Percentiles rank a stretch among this genome's conserved stretches.
These are phyloP conservation scores for Tenthredo notha DNA, from an alignment of 2,888 invertebrate species.

Conservation along the genomic window DNA sequence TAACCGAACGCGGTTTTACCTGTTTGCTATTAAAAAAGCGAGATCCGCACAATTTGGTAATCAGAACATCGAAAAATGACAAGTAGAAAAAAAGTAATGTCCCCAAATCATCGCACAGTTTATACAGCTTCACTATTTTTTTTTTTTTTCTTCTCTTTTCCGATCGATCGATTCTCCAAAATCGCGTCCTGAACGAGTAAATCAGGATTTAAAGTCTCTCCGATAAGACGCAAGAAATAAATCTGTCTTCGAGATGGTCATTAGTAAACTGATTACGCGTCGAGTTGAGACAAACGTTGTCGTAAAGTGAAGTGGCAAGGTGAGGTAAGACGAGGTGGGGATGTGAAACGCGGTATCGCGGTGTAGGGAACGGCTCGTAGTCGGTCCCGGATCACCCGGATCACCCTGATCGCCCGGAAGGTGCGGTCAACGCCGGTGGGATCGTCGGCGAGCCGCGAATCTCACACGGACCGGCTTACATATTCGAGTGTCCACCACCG, in stretches of 20 bases:
- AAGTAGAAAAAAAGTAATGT: not conserved
- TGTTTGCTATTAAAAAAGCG: not conserved
- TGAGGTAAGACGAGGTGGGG: no score
- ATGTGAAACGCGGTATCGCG: not conserved
- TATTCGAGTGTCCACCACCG: conserved; percentile 65
- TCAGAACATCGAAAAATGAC: not conserved
- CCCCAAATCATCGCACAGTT: not conserved
- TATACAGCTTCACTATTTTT: no score
- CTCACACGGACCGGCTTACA: conserved; percentile 79
- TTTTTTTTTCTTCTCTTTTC: not conserved
- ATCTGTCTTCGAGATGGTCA: not conserved
- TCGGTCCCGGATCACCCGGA: conserved; percentile 56
- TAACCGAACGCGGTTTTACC: not conserved
- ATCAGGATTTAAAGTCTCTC: no score
- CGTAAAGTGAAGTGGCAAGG: not conserved
- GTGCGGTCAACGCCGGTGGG: conserved; percentile 77
- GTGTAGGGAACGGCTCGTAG: conserved; percentile 58
- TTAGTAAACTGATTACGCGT: conserved; percentile 33
- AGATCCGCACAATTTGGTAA: not conserved
- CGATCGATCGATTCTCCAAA: not conserved
- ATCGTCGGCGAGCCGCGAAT: conserved; percentile 75
- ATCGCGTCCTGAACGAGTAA: not conserved
- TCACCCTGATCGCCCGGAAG: conserved; percentile 75
- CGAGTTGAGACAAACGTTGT: not conserved
- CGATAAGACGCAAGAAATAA: not conserved